Evolutionary conservation across 1,140 invertebrate genomes (phyloP).

Genomic region (Drosophila asahinai): DNA sequence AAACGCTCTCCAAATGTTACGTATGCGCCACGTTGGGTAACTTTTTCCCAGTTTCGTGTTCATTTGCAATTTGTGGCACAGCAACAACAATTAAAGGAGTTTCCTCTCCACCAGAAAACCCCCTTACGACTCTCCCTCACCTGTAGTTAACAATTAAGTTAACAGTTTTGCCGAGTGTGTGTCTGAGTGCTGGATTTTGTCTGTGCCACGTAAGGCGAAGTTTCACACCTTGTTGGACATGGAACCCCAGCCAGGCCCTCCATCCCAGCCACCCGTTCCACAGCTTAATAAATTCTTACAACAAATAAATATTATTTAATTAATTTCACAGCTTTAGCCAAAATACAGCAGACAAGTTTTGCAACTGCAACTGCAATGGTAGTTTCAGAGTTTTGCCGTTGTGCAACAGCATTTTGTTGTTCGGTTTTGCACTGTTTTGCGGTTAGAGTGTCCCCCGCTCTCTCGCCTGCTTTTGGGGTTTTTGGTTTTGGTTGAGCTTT

Average conservation of each 20-base stretch:
- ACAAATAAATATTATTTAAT: constrained; percentile 79
- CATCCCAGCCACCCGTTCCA: background rate
- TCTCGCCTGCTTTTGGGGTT: constrained; percentile 19
- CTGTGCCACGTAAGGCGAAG: constrained; percentile 25
- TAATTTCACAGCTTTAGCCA: constrained; percentile 63
- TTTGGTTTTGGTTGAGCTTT: constrained; percentile 40
- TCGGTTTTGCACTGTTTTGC: constrained; percentile 55
- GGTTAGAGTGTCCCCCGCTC: constrained; percentile 15
- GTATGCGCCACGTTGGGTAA: constrained; percentile 53
- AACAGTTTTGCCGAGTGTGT: constrained; percentile 64
- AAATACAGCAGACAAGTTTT: constrained; percentile 39
- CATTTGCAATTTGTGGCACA: constrained; percentile 76
- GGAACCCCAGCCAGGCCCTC: background rate
- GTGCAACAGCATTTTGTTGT: constrained; percentile 50
- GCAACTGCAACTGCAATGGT: constrained; percentile 36
- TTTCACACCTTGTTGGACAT: constrained; percentile 47
- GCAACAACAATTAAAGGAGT: constrained; percentile 72
- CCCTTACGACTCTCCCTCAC: background rate
- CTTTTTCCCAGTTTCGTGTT: constrained; percentile 77
- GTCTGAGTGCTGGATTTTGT: constrained; percentile 54
- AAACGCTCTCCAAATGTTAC: constrained; percentile 60
- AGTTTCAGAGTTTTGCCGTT: constrained; percentile 39
- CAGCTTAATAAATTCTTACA: constrained; percentile 66
- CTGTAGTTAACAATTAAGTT: constrained; percentile 74
- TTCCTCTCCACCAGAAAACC: background rate